phyloP scores from a whole-genome alignment of 2,888 invertebrate genomes.

The Lordiphosa andalusiaca region DNA sequence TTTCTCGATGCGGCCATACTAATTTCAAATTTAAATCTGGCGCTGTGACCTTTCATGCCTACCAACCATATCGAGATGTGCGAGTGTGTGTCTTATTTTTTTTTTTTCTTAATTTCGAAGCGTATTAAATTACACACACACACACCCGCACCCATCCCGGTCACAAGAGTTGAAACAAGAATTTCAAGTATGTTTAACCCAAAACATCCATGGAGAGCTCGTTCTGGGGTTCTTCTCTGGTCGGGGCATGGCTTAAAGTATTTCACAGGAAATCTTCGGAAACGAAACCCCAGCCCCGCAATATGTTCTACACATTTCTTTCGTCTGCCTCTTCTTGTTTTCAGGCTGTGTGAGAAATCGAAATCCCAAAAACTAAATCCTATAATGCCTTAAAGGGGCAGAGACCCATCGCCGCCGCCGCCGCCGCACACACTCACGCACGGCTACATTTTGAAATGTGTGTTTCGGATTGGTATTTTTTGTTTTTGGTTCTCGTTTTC shows the following conservation, averaged over 20 bases:
- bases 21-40: conserved; percentile 69
- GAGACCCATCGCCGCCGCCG: conserved; percentile 18
- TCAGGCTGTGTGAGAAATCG: conserved; percentile 65
- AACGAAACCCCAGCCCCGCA: conserved; percentile 62
- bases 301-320: conserved; percentile 72
- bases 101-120: conserved; percentile 71
- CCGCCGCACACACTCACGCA: conserved; percentile 43
- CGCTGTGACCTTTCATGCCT: conserved; percentile 72
- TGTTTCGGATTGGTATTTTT: conserved; percentile 41
- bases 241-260: conserved; percentile 69
- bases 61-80: conserved; percentile 45
- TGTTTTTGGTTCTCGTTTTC: conserved; percentile 8
- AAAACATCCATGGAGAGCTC: conserved; percentile 41
- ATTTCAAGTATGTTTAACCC: conserved; percentile 76
- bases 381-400: conserved; percentile 68
- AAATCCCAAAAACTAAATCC: conserved; percentile 76
- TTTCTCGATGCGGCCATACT: conserved; percentile 49
- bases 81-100: conserved; percentile 17
- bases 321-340: conserved; percentile 19
- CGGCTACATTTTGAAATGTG: conserved; percentile 50
- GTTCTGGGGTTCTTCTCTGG: conserved; percentile 23
- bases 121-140: conserved; percentile 70
- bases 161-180: conserved; percentile 65
- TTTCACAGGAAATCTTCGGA: conserved; percentile 74
- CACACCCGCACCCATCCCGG: conserved; percentile 13